These are phyloP conservation scores for Buathra laborator DNA, from an alignment of 2,888 invertebrate genomes.

Conservation along the genomic window DNA sequence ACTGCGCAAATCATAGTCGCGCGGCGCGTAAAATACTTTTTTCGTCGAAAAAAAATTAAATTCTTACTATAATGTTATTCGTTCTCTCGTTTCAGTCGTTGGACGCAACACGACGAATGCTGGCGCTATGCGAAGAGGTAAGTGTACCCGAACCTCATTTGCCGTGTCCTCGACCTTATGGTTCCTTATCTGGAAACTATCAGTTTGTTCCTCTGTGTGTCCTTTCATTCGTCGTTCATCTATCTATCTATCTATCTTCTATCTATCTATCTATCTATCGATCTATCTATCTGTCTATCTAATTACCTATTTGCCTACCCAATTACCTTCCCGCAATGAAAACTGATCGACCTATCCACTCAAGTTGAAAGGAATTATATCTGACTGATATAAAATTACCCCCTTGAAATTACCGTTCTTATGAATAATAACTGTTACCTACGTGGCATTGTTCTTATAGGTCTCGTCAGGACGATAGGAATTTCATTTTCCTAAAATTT, in stretches of 20 bases:
- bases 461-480: conserved; percentile 50
- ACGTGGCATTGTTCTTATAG: conserved; percentile 7
- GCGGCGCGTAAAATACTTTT: too few relatives aligned
- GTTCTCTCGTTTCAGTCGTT: conserved; percentile 90
- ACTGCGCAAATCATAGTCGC: too few relatives aligned
- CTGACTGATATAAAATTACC: neutral
- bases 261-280: conserved; percentile 48
- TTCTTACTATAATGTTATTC: neutral
- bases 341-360: conserved; percentile 12
- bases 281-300: conserved; percentile 53
- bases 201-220: conserved; percentile 3
- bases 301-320: conserved; percentile 1
- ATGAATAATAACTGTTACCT: neutral
- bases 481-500: conserved; percentile 38
- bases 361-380: neutral
- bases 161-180: conserved; percentile 54
- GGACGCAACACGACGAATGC: conserved; percentile 97
- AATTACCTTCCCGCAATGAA: conserved; percentile 21
- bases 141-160: conserved; percentile 83
- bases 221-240: conserved; percentile 35
- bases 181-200: conserved; percentile 52
- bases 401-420: neutral
- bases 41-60: neutral
- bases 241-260: conserved; percentile 43
- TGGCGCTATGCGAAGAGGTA: conserved; percentile 97